Percentiles rank a stretch among this genome's conserved stretches.
These are phyloP conservation scores for Aplochiton taeniatus DNA, from an alignment of 2,797 vertebrate genomes.

Conservation along the genomic window DNA sequence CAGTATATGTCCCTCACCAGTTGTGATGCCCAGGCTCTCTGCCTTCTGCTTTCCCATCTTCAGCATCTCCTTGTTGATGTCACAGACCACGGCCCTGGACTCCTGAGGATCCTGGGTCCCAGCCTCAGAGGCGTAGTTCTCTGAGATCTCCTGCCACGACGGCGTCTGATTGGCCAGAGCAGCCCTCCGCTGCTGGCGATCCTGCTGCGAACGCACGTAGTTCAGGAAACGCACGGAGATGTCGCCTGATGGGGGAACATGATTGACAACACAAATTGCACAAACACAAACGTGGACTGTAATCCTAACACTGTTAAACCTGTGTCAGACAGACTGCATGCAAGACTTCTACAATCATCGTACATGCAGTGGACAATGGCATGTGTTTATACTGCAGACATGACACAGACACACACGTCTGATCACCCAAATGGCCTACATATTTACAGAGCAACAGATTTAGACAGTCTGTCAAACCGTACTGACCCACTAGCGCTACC, in stretches of 20 bases:
- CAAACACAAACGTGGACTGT: neutral
- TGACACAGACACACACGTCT: no score
- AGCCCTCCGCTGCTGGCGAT: slow-evolving; percentile 63
- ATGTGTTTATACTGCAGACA: no score
- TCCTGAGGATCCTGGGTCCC: slow-evolving; percentile 50
- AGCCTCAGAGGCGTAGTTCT: slow-evolving; percentile 65
- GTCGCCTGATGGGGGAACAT: slow-evolving; percentile 80
- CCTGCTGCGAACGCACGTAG: slow-evolving; percentile 76
- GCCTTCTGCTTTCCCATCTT: slow-evolving; percentile 87
- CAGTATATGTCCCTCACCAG: slow-evolving; percentile 67
- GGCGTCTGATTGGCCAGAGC: slow-evolving; percentile 75
- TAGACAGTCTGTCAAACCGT: no score
- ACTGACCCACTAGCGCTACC: no score
- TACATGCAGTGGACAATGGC: no score
- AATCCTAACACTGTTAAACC: no score
- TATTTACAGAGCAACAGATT: no score
- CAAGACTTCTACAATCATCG: no score
- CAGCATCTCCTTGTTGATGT: slow-evolving; percentile 98
- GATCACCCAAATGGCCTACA: no score
- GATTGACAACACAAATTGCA: neutral
- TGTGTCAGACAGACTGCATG: no score
- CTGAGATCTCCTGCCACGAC: slow-evolving; percentile 85
- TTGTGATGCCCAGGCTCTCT: slow-evolving; percentile 65
- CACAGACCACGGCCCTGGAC: slow-evolving; percentile 88
- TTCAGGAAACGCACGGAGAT: slow-evolving; percentile 93